Conservation (phyloP, 1,140 invertebrate species). For the Augochlora pura region DNA sequence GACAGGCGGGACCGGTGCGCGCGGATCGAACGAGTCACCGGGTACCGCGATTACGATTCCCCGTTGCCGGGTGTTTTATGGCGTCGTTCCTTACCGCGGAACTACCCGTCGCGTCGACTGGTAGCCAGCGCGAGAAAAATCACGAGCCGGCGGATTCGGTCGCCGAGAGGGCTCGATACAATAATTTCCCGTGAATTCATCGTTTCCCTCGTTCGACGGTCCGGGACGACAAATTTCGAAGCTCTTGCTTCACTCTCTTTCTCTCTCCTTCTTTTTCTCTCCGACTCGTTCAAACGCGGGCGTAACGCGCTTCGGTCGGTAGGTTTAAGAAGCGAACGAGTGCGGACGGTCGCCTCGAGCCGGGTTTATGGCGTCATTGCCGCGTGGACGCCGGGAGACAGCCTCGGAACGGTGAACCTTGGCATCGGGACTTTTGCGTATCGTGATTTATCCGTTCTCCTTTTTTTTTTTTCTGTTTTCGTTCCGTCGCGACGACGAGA, state of each 20-base stretch:
- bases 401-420: slow-evolving; percentile 10
- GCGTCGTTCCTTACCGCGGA: slow-evolving; percentile 38
- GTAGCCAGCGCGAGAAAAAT: slow-evolving; percentile 51
- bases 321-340: not conserved
- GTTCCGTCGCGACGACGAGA: not conserved
- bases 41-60: slow-evolving; percentile 40
- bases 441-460: too few relatives aligned
- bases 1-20: too few relatives aligned
- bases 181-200: slow-evolving; percentile 13
- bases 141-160: not conserved
- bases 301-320: too few relatives aligned
- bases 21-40: slow-evolving; percentile 47
- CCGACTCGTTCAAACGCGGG: too few relatives aligned
- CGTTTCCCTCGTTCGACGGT: not conserved
- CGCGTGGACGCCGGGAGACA: not conserved
- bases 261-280: too few relatives aligned
- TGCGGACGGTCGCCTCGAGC: not conserved
- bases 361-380: not conserved
- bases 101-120: slow-evolving; percentile 36
- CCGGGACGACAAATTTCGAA: not conserved
- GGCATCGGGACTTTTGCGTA: not conserved
- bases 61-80: slow-evolving; percentile 46
- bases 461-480: too few relatives aligned
- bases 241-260: too few relatives aligned
- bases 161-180: slow-evolving; percentile 1